phyloP scores from a whole-genome alignment of 2,797 vertebrate species.

The Lutjanus campechanus region DNA sequence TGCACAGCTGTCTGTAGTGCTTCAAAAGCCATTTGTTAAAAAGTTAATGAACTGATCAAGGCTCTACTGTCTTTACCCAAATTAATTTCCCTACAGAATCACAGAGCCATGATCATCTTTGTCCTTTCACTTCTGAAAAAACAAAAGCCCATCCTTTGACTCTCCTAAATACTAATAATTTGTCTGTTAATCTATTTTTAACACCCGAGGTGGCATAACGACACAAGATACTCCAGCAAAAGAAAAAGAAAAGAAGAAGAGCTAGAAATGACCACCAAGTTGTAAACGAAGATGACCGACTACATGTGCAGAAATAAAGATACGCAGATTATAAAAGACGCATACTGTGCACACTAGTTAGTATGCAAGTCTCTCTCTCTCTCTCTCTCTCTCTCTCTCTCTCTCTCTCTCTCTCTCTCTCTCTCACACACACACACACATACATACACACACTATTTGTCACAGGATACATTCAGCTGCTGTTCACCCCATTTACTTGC shows the following conservation, averaged over 20 bases:
- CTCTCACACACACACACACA: slow-evolving; percentile 2
- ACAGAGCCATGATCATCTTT: slow-evolving; percentile 18
- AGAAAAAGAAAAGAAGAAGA: background rate
- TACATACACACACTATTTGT: slow-evolving; percentile 44
- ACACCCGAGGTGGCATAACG: background rate
- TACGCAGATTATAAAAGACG: background rate
- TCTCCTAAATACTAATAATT: background rate
- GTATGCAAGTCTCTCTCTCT: background rate
- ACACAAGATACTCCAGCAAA: background rate
- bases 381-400: background rate
- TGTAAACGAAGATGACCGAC: background rate
- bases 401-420: background rate
- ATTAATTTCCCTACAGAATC: slow-evolving; percentile 33
- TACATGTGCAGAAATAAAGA: background rate
- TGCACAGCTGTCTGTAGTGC: slow-evolving; percentile 24
- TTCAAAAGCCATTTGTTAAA: slow-evolving; percentile 41
- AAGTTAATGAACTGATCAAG: slow-evolving; percentile 35
- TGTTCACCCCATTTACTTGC: slow-evolving; percentile 75
- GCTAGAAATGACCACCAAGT: background rate
- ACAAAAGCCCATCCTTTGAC: background rate
- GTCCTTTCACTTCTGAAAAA: slow-evolving; percentile 12
- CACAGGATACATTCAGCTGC: slow-evolving; percentile 65
- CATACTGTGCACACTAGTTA: slow-evolving; percentile 2
- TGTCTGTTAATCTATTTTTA: background rate
- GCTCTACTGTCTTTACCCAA: slow-evolving; percentile 21